Percentiles rank a stretch among this genome's conserved stretches.
Conservation (phyloP, 2,113 vertebrate species). For the Dicerorhinus sumatrensis region DNA sequence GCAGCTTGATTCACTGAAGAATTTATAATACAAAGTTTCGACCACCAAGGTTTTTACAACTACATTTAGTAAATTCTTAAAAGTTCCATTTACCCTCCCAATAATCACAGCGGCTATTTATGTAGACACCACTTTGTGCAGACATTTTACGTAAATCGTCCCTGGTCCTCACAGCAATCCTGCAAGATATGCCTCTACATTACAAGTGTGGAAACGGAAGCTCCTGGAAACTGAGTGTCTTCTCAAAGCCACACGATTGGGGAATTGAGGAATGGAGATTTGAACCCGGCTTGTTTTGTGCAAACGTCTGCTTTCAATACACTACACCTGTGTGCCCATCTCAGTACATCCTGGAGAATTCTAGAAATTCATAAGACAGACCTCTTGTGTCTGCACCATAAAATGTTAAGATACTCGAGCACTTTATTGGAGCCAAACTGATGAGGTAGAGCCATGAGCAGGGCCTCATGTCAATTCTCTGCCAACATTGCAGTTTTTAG, state of each 20-base stretch:
- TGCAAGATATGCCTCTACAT: rapidly evolving
- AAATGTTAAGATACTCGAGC: rapidly evolving
- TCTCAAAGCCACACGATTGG: rapidly evolving
- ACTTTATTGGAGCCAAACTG: rapidly evolving
- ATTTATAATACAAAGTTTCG: rapidly evolving
- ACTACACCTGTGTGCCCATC: rapidly evolving
- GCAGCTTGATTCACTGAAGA: rapidly evolving
- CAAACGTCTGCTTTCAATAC: rapidly evolving
- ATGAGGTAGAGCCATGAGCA: rapidly evolving
- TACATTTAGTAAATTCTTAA: not conserved
- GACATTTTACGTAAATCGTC: rapidly evolving
- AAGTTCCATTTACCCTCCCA: rapidly evolving
- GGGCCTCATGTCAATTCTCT: rapidly evolving
- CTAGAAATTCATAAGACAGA: rapidly evolving
- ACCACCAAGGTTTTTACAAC: rapidly evolving
- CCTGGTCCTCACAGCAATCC: rapidly evolving
- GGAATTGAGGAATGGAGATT: rapidly evolving
- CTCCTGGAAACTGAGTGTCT: not conserved
- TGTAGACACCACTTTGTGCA: rapidly evolving
- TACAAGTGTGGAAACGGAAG: not conserved
- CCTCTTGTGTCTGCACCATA: rapidly evolving
- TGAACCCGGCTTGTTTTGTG: not conserved
- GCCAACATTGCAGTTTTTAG: rapidly evolving
- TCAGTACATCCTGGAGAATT: rapidly evolving
- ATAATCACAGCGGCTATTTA: rapidly evolving